These are phyloP conservation scores for Drosophila persimilis DNA, from an alignment of 1,140 invertebrate genomes.

Conservation along the genomic window DNA sequence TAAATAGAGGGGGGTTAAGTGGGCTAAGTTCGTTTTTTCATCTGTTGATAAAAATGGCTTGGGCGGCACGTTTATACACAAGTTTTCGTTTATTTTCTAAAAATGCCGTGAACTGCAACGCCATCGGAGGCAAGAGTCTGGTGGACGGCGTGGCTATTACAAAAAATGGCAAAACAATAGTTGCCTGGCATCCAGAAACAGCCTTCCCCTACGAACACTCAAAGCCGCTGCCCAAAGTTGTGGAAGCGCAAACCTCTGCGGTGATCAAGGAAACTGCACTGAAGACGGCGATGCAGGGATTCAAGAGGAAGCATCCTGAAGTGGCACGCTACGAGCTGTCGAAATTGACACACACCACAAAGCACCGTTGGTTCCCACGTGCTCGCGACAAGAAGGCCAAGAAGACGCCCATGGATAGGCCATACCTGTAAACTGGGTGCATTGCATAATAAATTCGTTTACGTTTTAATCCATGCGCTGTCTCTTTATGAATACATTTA, in stretches of 20 bases:
- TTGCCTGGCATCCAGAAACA: slow-evolving; percentile 93
- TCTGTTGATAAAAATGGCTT: slow-evolving; percentile 42
- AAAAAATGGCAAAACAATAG: slow-evolving; percentile 89
- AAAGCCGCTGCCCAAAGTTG: slow-evolving; percentile 87
- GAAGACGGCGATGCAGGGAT: slow-evolving; percentile 86
- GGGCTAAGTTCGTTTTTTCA: too few relatives aligned
- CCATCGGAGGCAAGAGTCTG: slow-evolving; percentile 65
- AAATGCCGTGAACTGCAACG: slow-evolving; percentile 53
- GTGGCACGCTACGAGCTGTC: slow-evolving; percentile 88
- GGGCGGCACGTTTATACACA: slow-evolving; percentile 56
- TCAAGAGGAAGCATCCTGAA: slow-evolving; percentile 86
- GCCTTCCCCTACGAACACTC: slow-evolving; percentile 93
- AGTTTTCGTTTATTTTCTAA: slow-evolving; percentile 73
- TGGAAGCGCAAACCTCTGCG: slow-evolving; percentile 74
- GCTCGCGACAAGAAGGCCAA: slow-evolving; percentile 87
- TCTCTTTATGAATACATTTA: slow-evolving; percentile 81
- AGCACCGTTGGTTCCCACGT: slow-evolving; percentile 91
- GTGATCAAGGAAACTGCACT: slow-evolving; percentile 87
- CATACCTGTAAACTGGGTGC: slow-evolving; percentile 86
- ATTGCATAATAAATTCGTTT: slow-evolving; percentile 68
- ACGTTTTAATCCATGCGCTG: slow-evolving; percentile 63
- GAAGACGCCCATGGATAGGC: slow-evolving; percentile 87
- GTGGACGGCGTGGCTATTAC: slow-evolving; percentile 86
- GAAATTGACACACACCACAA: slow-evolving; percentile 90
- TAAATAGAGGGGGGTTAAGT: too few relatives aligned